Base-by-base conservation (phyloP, 2,113 vertebrate species). In the Cyanistes caeruleus region DNA sequence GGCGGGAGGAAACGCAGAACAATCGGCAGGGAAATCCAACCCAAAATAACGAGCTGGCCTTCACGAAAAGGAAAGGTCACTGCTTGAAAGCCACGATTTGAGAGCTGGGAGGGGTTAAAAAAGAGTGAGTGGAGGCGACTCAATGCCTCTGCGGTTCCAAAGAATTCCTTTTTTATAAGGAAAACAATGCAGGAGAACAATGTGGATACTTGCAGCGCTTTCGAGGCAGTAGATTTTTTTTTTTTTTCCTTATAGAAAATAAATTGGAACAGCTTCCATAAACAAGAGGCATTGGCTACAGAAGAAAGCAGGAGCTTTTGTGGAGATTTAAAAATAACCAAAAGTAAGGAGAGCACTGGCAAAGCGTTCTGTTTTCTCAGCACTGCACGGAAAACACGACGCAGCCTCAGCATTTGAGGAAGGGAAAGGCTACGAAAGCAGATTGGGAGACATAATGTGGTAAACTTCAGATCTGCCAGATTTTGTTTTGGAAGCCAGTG, bases 21-120 rank as follows among this genome's bases (percentile, higher is more conserved):
- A 96, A 97, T 94, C 37, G 3, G 59, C 91, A 94, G 94, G 91
- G 95, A 97, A 96, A 97, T 94, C 88, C 82, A 93, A 90, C 82
- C 82, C 95, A 93, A 88, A 96, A 94, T 91, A 95, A 93, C 51
- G 5, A 65, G 35, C 46, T 80, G 91, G 90, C 89, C 94, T 83
- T 77, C 62, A 28, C 4, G 0, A 53, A 73, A 62, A 85, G 58
- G 84, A 93, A 93, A 95, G 95, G 93, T 97, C 95, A 95, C 59
- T 41, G 63, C 52, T 90, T 90, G 90, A 96, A 97, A 96, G 87
- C 59, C 74, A 19, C 74, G 72, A 1, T 60, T 91, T 67, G 73
- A 60, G 52, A 75, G 56, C 6, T 7, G 22, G 31, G 51, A 15
- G 41, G 55, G 63, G 30, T 56, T 84, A 79, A 62, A 87, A 89